phyloP scores from a whole-genome alignment of 2,888 invertebrate genomes.

The Elmis aenea region DNA sequence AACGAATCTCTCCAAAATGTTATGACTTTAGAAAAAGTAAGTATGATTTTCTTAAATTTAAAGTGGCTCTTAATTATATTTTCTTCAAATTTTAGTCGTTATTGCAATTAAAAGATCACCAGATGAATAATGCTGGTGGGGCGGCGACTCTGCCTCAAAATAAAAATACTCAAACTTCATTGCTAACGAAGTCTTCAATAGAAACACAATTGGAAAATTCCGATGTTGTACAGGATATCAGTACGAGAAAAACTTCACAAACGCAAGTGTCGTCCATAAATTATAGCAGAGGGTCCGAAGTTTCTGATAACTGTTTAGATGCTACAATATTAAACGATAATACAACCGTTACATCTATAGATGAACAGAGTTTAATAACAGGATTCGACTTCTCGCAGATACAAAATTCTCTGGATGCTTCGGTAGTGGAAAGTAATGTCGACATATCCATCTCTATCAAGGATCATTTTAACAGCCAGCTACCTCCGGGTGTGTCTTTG shows the following conservation, averaged over 20 bases:
- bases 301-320: conserved; percentile 15
- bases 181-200: conserved; percentile 12
- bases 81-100: too few species aligned
- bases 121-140: conserved; percentile 4
- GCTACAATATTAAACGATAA: conserved; percentile 6
- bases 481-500: conserved; percentile 36
- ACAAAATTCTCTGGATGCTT: conserved; percentile 15
- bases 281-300: conserved; percentile 36
- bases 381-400: conserved; percentile 22
- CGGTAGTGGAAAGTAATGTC: conserved; percentile 13
- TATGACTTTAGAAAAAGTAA: conserved; percentile 52
- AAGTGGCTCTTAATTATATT: conserved; percentile 5
- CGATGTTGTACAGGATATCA: too few species aligned
- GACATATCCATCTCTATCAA: conserved; percentile 12
- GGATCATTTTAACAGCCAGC: conserved; percentile 15
- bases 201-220: conserved; percentile 4
- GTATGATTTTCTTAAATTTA: neutral
- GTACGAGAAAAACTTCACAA: conserved; percentile 4
- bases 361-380: conserved; percentile 15
- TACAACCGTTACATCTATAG: conserved; percentile 10
- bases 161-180: conserved; percentile 37
- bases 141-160: conserved; percentile 31
- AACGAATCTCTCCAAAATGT: conserved; percentile 56
- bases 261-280: conserved; percentile 30
- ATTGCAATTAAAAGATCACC: conserved; percentile 22